Percentiles rank a stretch among this genome's conserved stretches.
phyloP scores from a whole-genome alignment of 2,113 vertebrate genomes.

The Nycticorax nycticorax region DNA sequence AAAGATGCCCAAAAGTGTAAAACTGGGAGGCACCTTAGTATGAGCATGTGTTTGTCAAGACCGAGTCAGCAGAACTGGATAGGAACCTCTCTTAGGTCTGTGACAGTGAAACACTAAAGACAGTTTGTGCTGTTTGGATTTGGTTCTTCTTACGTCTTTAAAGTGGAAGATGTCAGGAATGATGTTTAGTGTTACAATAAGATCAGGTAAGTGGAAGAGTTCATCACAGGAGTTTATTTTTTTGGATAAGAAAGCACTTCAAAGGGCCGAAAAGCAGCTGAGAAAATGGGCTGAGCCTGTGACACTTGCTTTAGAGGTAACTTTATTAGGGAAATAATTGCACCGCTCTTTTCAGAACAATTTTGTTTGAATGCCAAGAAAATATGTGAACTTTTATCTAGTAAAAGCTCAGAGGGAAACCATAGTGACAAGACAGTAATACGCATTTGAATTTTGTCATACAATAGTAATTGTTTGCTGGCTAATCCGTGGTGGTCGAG shows the following conservation, averaged over 20 bases:
- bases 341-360: rapidly evolving
- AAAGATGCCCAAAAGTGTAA: neutral
- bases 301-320: neutral
- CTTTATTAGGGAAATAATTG: neutral
- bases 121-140: neutral
- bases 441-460: neutral
- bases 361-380: neutral
- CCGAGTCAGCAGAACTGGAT: rapidly evolving
- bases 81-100: neutral
- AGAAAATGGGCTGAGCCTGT: neutral
- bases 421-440: neutral
- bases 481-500: neutral
- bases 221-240: neutral
- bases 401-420: neutral
- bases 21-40: rapidly evolving
- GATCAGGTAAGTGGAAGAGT: neutral
- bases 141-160: neutral
- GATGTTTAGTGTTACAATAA: neutral
- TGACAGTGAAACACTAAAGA: neutral
- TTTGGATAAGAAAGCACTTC: neutral
- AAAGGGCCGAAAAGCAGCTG: neutral
- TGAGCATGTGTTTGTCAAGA: neutral
- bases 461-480: neutral
- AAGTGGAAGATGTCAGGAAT: neutral
- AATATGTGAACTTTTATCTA: neutral